A percentile compares a stretch with the other conserved stretches of the same genome.
Evolutionary conservation across 2,113 vertebrate species (phyloP).

Genomic region (Lycocorax pyrrhopterus): DNA sequence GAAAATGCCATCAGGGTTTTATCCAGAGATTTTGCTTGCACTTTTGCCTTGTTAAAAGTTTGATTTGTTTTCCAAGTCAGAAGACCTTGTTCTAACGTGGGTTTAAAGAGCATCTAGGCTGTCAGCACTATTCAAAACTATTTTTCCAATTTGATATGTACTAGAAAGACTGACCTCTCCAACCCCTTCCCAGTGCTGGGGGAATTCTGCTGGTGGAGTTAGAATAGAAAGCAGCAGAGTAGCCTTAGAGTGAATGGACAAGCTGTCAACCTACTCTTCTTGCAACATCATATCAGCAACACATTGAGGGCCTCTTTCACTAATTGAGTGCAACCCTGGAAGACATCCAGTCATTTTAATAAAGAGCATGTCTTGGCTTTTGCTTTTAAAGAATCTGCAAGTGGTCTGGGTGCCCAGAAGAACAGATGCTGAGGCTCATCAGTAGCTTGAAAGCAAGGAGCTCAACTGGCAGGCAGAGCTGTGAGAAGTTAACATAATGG

Average conservation of each 20-base stretch:
- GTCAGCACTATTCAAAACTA: background rate
- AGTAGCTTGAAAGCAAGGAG: constrained; percentile 31
- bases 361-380: background rate
- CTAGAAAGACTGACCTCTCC: background rate
- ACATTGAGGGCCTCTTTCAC: background rate
- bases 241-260: background rate
- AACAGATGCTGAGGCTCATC: constrained; percentile 18
- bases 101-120: background rate
- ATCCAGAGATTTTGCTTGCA: background rate
- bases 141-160: background rate
- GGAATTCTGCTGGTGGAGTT: background rate
- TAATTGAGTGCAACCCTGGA: background rate
- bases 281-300: background rate
- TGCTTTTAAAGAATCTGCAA: constrained; percentile 15
- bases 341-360: background rate
- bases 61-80: constrained; percentile 1
- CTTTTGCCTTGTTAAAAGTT: constrained; percentile 6
- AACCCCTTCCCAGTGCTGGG: background rate
- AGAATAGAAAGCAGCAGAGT: background rate
- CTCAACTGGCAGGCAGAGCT: constrained; percentile 3
- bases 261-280: background rate
- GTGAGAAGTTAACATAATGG: constrained; percentile 13
- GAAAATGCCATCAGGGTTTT: background rate
- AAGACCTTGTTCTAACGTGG: background rate
- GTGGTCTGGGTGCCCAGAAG: background rate